A percentile compares a stretch with the other conserved stretches of the same genome.
Evolutionary conservation across 2,113 vertebrate species (phyloP).

Genomic region (Erinaceus europaeus): DNA sequence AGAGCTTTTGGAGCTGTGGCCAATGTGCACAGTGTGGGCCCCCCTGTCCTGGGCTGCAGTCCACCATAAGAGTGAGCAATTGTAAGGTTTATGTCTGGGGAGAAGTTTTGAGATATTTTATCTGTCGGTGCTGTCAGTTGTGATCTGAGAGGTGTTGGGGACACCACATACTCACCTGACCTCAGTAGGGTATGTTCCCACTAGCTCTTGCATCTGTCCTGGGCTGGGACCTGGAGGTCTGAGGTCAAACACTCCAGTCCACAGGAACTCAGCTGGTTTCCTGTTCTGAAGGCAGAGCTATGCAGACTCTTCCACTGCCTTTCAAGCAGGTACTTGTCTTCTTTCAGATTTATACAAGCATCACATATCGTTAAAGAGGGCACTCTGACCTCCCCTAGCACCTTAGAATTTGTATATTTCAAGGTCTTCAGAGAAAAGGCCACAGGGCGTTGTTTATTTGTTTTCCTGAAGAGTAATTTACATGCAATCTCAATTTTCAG

Average conservation of each 20-base stretch:
- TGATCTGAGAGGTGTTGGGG: background rate
- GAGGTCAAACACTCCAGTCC: background rate
- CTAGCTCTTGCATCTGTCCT: background rate
- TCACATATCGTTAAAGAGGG: too few species aligned
- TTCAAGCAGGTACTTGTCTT: too few species aligned
- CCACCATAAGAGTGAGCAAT: background rate
- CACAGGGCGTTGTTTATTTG: background rate
- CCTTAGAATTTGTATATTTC: background rate
- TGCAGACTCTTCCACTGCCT: too few species aligned
- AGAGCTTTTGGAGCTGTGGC: background rate
- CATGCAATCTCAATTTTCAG: background rate
- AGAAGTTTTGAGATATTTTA: background rate
- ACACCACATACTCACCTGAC: background rate
- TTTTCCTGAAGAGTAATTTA: background rate
- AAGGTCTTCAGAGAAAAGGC: background rate
- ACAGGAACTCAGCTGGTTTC: too few species aligned
- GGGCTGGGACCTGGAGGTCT: background rate
- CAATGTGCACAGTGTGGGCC: background rate
- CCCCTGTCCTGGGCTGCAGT: background rate
- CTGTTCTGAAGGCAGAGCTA: too few species aligned
- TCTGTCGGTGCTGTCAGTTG: background rate
- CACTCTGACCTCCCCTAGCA: too few species aligned
- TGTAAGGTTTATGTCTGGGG: background rate
- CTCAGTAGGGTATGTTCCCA: too few species aligned
- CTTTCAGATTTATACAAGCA: too few species aligned